Percentiles rank a stretch among this genome's conserved stretches.
Evolutionary conservation across 2,888 invertebrate species (phyloP).

Genomic region (Rhingia rostrata): DNA sequence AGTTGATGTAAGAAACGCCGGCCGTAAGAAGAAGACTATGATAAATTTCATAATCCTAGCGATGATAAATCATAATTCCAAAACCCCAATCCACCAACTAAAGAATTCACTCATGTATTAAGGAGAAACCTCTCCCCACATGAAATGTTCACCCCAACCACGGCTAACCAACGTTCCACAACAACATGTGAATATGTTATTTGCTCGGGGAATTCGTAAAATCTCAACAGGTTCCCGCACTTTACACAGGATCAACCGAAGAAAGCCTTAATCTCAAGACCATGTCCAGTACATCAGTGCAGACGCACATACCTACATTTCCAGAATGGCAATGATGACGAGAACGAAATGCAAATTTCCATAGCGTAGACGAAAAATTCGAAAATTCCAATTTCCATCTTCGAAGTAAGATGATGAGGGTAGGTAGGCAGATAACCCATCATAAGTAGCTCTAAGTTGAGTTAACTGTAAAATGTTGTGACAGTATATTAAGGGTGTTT

Average conservation of each 20-base stretch:
- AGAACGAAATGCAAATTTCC: constrained; percentile 56
- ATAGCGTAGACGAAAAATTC: constrained; percentile 35
- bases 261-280: constrained; percentile 51
- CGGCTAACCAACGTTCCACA: constrained; percentile 60
- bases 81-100: constrained; percentile 9
- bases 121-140: constrained; percentile 12
- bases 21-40: constrained; percentile 23
- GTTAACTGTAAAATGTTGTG: constrained; percentile 32
- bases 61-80: constrained; percentile 65
- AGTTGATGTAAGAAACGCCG: constrained; percentile 10
- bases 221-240: constrained; percentile 82
- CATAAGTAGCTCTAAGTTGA: neutral
- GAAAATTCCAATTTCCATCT: constrained; percentile 44
- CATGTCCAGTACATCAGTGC: constrained; percentile 28
- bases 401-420: neutral
- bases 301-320: constrained; percentile 9
- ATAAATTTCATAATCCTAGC: constrained; percentile 63
- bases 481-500: neutral
- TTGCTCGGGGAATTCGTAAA: constrained; percentile 82
- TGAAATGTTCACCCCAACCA: constrained; percentile 54
- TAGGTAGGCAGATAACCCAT: neutral
- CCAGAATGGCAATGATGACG: constrained; percentile 51
- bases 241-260: constrained; percentile 75
- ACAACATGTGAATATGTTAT: constrained; percentile 81
- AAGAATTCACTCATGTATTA: constrained; percentile 1